phyloP scores from a whole-genome alignment of 2,113 vertebrate genomes.

The Naja naja region DNA sequence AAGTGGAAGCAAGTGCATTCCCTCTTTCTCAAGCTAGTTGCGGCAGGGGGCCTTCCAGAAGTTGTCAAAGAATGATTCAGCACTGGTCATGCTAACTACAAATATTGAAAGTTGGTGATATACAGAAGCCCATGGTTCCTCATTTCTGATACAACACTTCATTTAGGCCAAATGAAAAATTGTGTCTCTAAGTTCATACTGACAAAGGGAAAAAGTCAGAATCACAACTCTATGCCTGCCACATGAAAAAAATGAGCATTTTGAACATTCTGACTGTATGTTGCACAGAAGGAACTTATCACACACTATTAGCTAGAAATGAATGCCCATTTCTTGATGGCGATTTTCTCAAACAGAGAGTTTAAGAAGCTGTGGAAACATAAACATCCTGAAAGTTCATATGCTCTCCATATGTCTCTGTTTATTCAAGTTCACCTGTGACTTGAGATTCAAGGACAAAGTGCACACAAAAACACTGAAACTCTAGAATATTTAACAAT shows the following conservation, averaged over 20 bases:
- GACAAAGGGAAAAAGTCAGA: background rate
- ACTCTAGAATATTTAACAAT: background rate
- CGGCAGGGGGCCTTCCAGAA: background rate
- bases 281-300: background rate
- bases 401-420: background rate
- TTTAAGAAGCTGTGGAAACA: constrained; percentile 4
- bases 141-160: background rate
- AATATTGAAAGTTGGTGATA: background rate
- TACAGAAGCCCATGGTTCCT: background rate
- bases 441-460: background rate
- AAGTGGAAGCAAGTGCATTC: background rate
- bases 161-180: background rate
- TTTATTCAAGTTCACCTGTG: background rate
- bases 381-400: background rate
- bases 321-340: background rate
- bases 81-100: background rate
- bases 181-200: background rate
- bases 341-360: background rate
- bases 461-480: background rate
- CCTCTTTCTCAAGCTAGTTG: background rate
- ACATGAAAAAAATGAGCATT: background rate
- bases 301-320: background rate
- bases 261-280: background rate
- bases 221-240: background rate
- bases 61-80: background rate